Conservation (phyloP, 2,797 vertebrate genomes). For the Sebastes trivittatus region DNA sequence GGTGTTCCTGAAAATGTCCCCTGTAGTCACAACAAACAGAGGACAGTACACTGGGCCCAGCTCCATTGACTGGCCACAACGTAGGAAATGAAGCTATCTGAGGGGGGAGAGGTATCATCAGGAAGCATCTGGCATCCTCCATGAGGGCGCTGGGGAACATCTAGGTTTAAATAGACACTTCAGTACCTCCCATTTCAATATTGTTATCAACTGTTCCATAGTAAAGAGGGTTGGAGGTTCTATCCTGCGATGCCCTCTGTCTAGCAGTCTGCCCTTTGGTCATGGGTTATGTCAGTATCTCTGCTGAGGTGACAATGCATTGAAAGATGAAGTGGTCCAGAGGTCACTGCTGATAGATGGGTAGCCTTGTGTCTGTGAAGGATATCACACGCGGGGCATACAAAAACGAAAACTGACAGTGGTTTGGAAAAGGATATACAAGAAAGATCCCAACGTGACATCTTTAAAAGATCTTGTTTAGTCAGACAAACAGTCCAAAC, state of each 20-base stretch:
- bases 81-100: slow-evolving; percentile 49
- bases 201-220: slow-evolving; percentile 2
- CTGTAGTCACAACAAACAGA: slow-evolving; percentile 69
- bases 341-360: slow-evolving; percentile 56
- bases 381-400: neutral
- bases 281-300: slow-evolving; percentile 43
- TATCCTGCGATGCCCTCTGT: neutral
- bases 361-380: neutral
- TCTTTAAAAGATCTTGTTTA: neutral
- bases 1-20: slow-evolving; percentile 55
- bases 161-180: slow-evolving; percentile 35
- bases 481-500: neutral
- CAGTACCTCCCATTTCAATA: neutral
- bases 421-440: neutral
- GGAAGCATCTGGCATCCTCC: slow-evolving; percentile 75
- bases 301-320: slow-evolving; percentile 41
- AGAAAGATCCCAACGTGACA: neutral
- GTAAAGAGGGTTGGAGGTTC: neutral
- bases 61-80: slow-evolving; percentile 10
- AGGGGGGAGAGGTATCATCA: slow-evolving; percentile 44
- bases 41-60: slow-evolving; percentile 34
- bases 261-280: slow-evolving; percentile 45
- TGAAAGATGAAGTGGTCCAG: slow-evolving; percentile 65
- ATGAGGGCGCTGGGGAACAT: slow-evolving; percentile 36
- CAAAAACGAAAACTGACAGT: neutral